Evolutionary conservation across 64 coral and sea anemone genomes (phyloP).

Genomic region (Actinia equina): DNA sequence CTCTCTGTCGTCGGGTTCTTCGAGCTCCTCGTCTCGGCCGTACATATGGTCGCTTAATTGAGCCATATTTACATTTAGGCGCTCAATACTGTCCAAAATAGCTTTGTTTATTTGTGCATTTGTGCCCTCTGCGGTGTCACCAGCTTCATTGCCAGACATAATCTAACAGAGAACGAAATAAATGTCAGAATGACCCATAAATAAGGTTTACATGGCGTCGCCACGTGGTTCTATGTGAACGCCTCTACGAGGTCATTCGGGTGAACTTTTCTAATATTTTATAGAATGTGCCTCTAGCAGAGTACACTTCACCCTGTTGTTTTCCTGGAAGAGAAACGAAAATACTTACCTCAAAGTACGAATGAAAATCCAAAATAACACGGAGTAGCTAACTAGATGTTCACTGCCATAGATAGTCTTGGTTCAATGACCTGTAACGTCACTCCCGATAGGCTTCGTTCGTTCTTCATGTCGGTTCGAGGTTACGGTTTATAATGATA

Average conservation of each 20-base stretch:
- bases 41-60: conserved; percentile 9
- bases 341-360: conserved; percentile 22
- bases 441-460: conserved; percentile 21
- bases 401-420: neutral
- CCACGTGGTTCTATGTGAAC: conserved; percentile 36
- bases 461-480: no score
- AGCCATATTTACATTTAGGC: conserved; percentile 30
- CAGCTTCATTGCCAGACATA: neutral
- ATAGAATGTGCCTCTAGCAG: conserved; percentile 49
- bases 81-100: conserved; percentile 18
- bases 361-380: neutral
- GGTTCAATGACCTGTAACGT: conserved; percentile 40
- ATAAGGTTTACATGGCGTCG: neutral
- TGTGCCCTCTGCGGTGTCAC: neutral
- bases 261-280: conserved; percentile 25
- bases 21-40: neutral
- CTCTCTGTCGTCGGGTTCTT: neutral
- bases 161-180: no score
- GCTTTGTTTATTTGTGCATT: conserved; percentile 1
- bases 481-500: neutral
- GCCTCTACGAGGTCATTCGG: conserved; percentile 42
- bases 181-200: no score
- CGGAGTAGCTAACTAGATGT: neutral
- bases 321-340: conserved; percentile 14
- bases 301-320: conserved; percentile 45